These are phyloP conservation scores for Euleptes europaea DNA, from an alignment of 2,113 vertebrate species.

Conservation along the genomic window DNA sequence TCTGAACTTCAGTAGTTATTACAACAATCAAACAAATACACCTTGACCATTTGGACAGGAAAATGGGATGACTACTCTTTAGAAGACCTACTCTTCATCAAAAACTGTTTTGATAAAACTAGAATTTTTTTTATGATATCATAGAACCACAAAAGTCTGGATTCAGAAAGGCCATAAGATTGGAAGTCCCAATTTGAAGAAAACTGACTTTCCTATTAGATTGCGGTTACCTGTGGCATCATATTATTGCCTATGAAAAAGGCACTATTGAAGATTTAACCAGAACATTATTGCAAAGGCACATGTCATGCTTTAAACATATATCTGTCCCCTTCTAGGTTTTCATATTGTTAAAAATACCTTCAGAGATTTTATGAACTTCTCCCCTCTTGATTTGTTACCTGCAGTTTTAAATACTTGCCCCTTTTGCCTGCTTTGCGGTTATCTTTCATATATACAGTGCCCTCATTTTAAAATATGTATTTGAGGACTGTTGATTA, in stretches of 20 bases:
- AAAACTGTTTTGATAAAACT: slow-evolving; percentile 76
- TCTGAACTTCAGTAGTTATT: slow-evolving; percentile 85
- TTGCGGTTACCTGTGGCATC: neutral
- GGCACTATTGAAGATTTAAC: neutral
- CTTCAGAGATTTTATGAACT: too few species aligned
- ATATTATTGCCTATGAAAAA: neutral
- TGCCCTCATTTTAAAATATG: too few species aligned
- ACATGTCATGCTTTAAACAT: too few species aligned
- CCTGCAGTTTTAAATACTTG: too few species aligned
- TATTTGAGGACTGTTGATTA: too few species aligned
- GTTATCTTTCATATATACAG: too few species aligned
- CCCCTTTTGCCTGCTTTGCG: too few species aligned
- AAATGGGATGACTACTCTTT: slow-evolving; percentile 76
- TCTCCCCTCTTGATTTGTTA: too few species aligned
- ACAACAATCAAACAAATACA: slow-evolving; percentile 87
- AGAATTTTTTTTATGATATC: slow-evolving; percentile 90
- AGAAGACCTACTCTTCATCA: slow-evolving; percentile 84
- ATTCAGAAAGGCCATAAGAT: slow-evolving; percentile 77
- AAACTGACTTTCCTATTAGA: neutral
- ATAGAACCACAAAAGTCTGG: slow-evolving; percentile 77
- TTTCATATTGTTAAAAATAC: too few species aligned
- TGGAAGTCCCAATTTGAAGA: slow-evolving; percentile 36
- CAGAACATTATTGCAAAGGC: neutral
- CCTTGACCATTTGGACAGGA: slow-evolving; percentile 89
- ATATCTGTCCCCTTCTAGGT: too few species aligned